Base-by-base conservation (phyloP, 2,888 invertebrate species). In the Stictocephala bisonia region DNA sequence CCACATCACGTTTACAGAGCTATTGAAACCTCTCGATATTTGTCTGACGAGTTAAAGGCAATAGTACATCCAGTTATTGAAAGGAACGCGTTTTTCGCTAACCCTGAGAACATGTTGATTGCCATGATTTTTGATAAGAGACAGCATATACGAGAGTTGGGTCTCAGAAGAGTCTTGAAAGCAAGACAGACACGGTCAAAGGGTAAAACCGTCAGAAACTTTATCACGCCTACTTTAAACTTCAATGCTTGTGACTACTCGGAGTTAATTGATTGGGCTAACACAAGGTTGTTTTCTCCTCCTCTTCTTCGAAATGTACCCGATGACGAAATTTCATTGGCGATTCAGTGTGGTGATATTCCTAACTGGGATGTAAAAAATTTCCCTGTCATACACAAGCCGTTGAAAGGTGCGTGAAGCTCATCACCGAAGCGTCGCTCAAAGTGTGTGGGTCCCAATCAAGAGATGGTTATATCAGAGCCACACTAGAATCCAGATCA, bases 361-460 rank as follows among this genome's bases (percentile, higher is more conserved):
- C 27, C 60, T 7, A 18, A 15, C 20, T 24, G 50, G 26, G 27
- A 41, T 18, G 24, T 71, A 6, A 27, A 58, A 24, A 26, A 0
- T 2, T n/a, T 71, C n/a, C n/a, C n/a, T n/a, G n/a, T 58, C 75
- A 76, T 58, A 71, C 76, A 27, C 72, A 76, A 35, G 75, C 72
- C 1, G 76, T 77, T 15, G 67, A 77, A 56, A 56, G 26, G 56
- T 56, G 24, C 24, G 56, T 56, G 56, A 26, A 26, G 3, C 24
- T 24, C 26, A 56, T 26, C 9, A 78, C 78, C 7, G 75, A 77
- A 29, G 77, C 13, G 27, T n/a, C n/a, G n/a, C n/a, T n/a, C n/a
- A n/a, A n/a, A n/a, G n/a, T n/a, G n/a, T n/a, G n/a, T n/a, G n/a
- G n/a, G n/a, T n/a, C n/a, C n/a, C n/a, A n/a, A n/a, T n/a, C n/a